Evolutionary conservation across 2,888 invertebrate genomes (phyloP), one percentile per base, ranked within the genome.

Genomic region (Hydropsyche betteni): DNA sequence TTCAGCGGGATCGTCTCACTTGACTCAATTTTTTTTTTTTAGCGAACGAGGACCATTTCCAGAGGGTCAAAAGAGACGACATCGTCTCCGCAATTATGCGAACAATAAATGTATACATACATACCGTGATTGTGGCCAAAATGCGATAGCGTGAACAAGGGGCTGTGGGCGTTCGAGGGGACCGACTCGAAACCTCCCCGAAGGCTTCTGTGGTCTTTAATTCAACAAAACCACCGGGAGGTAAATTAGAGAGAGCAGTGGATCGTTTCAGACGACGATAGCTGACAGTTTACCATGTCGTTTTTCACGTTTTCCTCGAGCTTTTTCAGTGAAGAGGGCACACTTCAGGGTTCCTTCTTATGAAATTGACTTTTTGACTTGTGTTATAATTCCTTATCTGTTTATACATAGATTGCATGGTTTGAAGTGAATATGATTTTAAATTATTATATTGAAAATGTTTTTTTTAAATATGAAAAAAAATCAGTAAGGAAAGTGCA

Each of bases 261-360:
- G 64, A 36, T 64, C 36, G 64, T 36, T 34, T 36, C n/a, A 10
- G 55, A 55, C n/a, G 64, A 64, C 64, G 64, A 64, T 64, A 36
- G 64, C 34, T 24, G 64, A 64, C 24, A 58, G 34, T 64, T 64
- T 64, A 64, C 64, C n/a, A 36, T 34, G 64, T 44, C 44, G 44
- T 44, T 44, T 44, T 44, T 44, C 44, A 44, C 44, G 10, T 44
- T 44, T 44, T 44, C 44, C 10, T 44, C 44, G 10, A 44, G 44
- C 44, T 44, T 44, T 10, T 44, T 44, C 44, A 8, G 6, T 2
- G 7, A 10, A 44, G 44, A 44, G 6, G 44, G 3, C 10, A 1
- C 10, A 6, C 44, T 44, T 44, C 10, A 44, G 10, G 2, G 44
- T 4, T 24, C 24, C 24, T 2, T 24, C 24, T 24, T 24, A 24